These are phyloP conservation scores for Pteropus alecto DNA, from an alignment of 2,113 vertebrate species.

Conservation along the genomic window DNA sequence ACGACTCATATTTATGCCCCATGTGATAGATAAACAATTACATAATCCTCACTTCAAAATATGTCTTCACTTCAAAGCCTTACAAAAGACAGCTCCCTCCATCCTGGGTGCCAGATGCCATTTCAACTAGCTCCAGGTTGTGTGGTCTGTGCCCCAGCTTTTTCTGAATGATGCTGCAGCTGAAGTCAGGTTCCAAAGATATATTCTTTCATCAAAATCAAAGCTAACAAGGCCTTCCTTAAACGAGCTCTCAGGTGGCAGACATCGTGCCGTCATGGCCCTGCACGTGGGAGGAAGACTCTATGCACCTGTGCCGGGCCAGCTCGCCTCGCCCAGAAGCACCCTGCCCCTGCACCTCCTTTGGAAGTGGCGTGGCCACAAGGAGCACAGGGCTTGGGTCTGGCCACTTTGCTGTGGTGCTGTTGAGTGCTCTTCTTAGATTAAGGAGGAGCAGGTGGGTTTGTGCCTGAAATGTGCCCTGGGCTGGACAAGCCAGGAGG, in stretches of 20 bases:
- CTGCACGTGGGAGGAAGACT: not conserved
- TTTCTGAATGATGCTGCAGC: not conserved
- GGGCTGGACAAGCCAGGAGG: too few species aligned
- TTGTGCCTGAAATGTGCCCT: not conserved
- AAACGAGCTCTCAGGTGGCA: not conserved
- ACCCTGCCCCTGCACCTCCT: accelerated
- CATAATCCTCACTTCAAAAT: not conserved
- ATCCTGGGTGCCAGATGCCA: not conserved
- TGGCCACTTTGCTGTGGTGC: not conserved
- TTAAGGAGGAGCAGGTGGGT: not conserved
- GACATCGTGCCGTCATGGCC: not conserved
- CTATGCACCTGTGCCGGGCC: accelerated
- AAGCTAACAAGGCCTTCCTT: not conserved
- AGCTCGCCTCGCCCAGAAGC: accelerated
- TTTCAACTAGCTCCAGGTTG: not conserved
- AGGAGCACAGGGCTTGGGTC: not conserved
- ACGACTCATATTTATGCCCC: not conserved
- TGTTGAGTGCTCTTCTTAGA: not conserved
- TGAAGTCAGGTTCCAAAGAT: not conserved
- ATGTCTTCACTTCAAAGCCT: not conserved
- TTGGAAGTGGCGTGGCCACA: accelerated
- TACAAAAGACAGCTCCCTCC: not conserved
- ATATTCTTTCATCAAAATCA: not conserved
- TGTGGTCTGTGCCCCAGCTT: not conserved
- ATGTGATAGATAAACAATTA: not conserved